Percentiles rank a stretch among this genome's conserved stretches.
Evolutionary conservation across 2,888 invertebrate genomes (phyloP).

Genomic region (Galeopsomyia nigrocyanea): DNA sequence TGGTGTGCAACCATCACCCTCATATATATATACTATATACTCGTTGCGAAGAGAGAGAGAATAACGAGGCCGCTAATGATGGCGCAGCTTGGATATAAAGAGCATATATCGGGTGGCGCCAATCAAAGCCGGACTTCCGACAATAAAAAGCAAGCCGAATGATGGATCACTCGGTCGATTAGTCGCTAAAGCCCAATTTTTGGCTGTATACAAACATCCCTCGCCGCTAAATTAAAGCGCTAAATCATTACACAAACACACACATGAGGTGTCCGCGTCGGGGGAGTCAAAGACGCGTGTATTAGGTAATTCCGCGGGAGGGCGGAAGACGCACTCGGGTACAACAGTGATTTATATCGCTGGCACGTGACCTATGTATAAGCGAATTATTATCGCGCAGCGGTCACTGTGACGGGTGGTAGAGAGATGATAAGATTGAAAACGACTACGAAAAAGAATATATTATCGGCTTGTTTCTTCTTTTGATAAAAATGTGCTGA

Average conservation of each 20-base stretch:
- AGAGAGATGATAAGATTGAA: constrained; percentile 37
- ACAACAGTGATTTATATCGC: constrained; percentile 64
- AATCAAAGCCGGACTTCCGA: constrained; percentile 30
- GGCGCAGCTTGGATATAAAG: constrained; percentile 11
- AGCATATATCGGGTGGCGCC: constrained; percentile 1
- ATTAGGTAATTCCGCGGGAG: constrained; percentile 63
- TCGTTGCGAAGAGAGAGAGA: neutral
- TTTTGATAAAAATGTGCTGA: constrained; percentile 1
- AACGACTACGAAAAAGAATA: constrained; percentile 22
- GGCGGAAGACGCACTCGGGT: constrained; percentile 46
- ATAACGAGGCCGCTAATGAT: constrained; percentile 23
- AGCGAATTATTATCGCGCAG: constrained; percentile 63
- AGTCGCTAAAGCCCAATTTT: constrained; percentile 29
- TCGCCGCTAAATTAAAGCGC: constrained; percentile 35
- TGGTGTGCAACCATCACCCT: too few species aligned
- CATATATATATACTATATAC: neutral
- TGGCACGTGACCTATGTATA: constrained; percentile 60
- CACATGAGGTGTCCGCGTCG: constrained; percentile 47
- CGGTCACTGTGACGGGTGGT: constrained; percentile 44
- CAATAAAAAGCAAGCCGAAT: constrained; percentile 38
- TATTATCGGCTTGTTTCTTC: constrained; percentile 7
- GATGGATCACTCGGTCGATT: constrained; percentile 43
- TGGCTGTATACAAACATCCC: neutral
- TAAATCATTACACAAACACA: constrained; percentile 37
- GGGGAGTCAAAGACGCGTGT: constrained; percentile 59